phyloP scores from a whole-genome alignment of 2,113 vertebrate genomes.

The Orcinus orca region DNA sequence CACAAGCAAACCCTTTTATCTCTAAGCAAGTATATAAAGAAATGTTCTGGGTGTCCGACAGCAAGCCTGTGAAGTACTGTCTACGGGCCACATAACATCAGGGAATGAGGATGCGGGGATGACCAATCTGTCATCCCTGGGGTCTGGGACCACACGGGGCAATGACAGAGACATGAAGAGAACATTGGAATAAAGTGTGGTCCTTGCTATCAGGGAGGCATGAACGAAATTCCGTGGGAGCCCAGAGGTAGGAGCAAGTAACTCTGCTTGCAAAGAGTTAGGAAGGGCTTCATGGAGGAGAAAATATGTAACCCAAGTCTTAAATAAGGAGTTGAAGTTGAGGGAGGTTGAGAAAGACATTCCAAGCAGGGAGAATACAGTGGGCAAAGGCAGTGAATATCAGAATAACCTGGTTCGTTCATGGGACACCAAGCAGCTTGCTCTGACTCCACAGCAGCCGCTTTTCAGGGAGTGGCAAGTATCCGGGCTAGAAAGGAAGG shows the following conservation, averaged over 20 bases:
- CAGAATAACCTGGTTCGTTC: not conserved
- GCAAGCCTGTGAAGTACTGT: not conserved
- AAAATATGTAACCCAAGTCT: not conserved
- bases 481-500: not conserved
- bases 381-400: not conserved
- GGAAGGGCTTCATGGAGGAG: not conserved
- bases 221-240: not conserved
- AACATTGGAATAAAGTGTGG: not conserved
- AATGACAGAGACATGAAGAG: not conserved
- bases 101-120: not conserved
- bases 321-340: not conserved
- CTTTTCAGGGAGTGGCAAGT: conserved; percentile 34
- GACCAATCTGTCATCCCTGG: not conserved
- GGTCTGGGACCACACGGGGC: not conserved
- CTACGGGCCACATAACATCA: not conserved
- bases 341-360: not conserved
- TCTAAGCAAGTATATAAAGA: not conserved
- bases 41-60: not conserved
- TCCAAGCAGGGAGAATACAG: not conserved
- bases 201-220: not conserved
- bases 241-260: not conserved
- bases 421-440: not conserved
- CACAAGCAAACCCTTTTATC: not conserved
- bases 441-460: not conserved
- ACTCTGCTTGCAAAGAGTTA: not conserved